Base-by-base conservation (phyloP, 2,888 invertebrate genomes). In the Andricus curvator region DNA sequence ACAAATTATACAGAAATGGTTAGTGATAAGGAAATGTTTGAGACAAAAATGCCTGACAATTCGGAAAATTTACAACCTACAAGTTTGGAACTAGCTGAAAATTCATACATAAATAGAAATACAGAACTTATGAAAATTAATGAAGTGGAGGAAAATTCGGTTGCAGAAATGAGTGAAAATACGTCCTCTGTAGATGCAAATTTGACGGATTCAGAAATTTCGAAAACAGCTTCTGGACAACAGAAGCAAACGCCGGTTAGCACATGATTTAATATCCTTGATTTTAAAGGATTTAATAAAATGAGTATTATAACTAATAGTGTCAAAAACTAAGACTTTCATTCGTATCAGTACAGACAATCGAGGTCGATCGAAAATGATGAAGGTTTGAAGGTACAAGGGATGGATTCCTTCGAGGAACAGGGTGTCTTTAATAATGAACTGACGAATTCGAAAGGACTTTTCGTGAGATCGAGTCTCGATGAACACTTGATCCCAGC, bases 311-410 rank as follows among this genome's bases (percentile, higher is more conserved):
- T 56, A 56, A 13, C 29, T 29, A n/a, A 33, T 37, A 37, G 74
- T 56, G 33, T 74, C 74, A 74, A 2, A 74, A 74, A 74, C 56
- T 74, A 74, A 74, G 56, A 74, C 33, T 33, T 74, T 17, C 1
- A 51, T 74, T 74, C n/a, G 74, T 74, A 56, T 74, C 56, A 74
- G 74, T 74, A n/a, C 56, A 74, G 74, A 74, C 74, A 74, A 56
- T 33, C 56, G 1, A 74, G n/a, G n/a, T n/a, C 56, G 56, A 74
- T 56, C 13, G 37, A 74, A 20, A 74, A 56, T 56, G 56, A 74
- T 74, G 74, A 56, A 51, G 56, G 13, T 74, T 56, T 51, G 33
- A 13, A 22, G 15, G n/a, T 56, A 56, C 33, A 56, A n/a, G 33
- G n/a, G 56, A 2, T n/a, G 74, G 33, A 74, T 11, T 56, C 37